phyloP scores from a whole-genome alignment of 2,797 vertebrate genomes.

The Phataginus tetradactyla region DNA sequence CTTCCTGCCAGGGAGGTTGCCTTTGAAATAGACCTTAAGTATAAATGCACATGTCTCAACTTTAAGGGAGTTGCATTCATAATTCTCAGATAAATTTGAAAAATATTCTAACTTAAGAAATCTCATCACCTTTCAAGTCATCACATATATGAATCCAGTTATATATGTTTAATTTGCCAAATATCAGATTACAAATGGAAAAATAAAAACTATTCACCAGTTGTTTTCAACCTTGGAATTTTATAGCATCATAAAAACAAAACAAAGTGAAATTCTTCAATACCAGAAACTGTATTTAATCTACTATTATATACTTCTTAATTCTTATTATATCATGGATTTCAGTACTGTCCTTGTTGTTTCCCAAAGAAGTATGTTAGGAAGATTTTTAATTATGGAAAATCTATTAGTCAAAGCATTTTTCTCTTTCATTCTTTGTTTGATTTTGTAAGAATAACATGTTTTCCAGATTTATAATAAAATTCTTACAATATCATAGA shows the following conservation, averaged over 20 bases:
- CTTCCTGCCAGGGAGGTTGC: neutral
- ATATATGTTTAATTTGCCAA: neutral
- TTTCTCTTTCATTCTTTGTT: neutral
- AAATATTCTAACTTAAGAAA: neutral
- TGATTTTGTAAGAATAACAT: neutral
- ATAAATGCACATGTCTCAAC: neutral
- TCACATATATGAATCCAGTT: neutral
- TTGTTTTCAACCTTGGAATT: neutral
- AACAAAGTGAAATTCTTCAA: neutral
- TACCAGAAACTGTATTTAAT: neutral
- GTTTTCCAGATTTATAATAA: neutral
- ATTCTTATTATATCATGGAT: neutral
- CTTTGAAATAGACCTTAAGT: neutral
- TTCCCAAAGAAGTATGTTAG: neutral
- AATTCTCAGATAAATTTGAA: neutral
- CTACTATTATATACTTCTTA: neutral
- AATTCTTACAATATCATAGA: neutral
- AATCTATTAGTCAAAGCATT: neutral
- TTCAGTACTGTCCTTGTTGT: neutral
- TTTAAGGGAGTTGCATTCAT: neutral
- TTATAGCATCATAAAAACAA: neutral
- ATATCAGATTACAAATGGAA: neutral
- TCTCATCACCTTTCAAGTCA: neutral
- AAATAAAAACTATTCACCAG: neutral
- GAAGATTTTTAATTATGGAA: neutral